These are phyloP conservation scores for Sipha maydis DNA, from an alignment of 2,888 invertebrate species.

Conservation along the genomic window DNA sequence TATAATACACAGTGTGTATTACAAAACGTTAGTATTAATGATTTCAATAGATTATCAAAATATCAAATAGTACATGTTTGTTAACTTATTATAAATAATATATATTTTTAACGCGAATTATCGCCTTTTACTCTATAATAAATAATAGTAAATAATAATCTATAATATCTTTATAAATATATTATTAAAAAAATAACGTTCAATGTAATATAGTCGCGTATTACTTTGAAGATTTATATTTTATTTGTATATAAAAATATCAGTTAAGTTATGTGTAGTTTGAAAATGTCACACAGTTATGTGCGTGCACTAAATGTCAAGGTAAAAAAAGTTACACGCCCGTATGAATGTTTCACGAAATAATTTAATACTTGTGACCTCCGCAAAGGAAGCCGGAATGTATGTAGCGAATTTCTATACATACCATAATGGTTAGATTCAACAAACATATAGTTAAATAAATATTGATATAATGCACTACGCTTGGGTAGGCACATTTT, in stretches of 20 bases:
- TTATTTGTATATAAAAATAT: background rate
- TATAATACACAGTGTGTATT: too few species aligned
- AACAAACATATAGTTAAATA: background rate
- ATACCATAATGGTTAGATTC: background rate
- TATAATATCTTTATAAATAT: too few species aligned
- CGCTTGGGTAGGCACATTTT: background rate
- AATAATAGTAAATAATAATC: too few species aligned
- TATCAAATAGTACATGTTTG: too few species aligned
- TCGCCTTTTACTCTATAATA: too few species aligned
- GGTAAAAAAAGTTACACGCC: background rate
- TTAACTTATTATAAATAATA: too few species aligned
- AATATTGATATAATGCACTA: too few species aligned
- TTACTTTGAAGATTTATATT: too few species aligned
- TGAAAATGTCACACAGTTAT: background rate
- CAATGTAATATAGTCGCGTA: background rate
- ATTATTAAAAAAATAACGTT: too few species aligned
- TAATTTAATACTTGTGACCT: background rate
- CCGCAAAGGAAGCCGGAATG: background rate
- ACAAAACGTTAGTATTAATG: too few species aligned
- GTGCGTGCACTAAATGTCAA: background rate
- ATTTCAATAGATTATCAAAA: too few species aligned
- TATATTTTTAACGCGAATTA: too few species aligned
- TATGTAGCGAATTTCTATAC: background rate
- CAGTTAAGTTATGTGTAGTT: background rate
- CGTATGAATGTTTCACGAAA: background rate